These are phyloP conservation scores for Neolamprologus brichardi DNA, from an alignment of 2,113 vertebrate species.

Conservation along the genomic window DNA sequence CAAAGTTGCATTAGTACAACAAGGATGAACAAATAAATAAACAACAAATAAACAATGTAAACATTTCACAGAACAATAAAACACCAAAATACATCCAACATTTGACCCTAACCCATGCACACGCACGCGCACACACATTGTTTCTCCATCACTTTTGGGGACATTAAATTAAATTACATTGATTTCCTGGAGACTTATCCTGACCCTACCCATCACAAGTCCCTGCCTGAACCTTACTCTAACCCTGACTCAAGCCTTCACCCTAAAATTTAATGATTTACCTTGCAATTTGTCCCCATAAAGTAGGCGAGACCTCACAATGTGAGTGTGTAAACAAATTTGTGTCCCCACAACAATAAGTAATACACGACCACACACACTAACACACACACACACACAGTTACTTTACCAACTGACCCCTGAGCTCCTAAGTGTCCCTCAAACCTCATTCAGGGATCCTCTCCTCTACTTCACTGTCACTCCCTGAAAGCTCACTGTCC, in stretches of 20 bases:
- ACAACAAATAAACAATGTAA: background rate
- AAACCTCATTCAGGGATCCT: too few species aligned
- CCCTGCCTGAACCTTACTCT: background rate
- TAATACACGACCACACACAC: background rate
- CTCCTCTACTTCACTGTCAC: too few species aligned
- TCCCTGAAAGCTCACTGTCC: too few species aligned
- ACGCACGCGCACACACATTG: accelerated
- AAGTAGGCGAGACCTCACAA: too few species aligned
- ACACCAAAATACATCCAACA: background rate
- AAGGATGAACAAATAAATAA: background rate
- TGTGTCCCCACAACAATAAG: background rate
- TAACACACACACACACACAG: too few species aligned
- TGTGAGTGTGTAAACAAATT: too few species aligned
- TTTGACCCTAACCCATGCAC: background rate
- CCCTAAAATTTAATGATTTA: background rate
- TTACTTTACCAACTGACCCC: too few species aligned
- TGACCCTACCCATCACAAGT: background rate
- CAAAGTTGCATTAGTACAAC: background rate
- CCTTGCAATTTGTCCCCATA: background rate
- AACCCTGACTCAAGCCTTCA: background rate
- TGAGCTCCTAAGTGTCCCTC: too few species aligned
- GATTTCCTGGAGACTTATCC: background rate
- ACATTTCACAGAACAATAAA: background rate
- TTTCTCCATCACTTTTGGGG: background rate
- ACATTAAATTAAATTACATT: background rate